phyloP scores from a whole-genome alignment of 2,113 vertebrate species.

The Bubo bubo region DNA sequence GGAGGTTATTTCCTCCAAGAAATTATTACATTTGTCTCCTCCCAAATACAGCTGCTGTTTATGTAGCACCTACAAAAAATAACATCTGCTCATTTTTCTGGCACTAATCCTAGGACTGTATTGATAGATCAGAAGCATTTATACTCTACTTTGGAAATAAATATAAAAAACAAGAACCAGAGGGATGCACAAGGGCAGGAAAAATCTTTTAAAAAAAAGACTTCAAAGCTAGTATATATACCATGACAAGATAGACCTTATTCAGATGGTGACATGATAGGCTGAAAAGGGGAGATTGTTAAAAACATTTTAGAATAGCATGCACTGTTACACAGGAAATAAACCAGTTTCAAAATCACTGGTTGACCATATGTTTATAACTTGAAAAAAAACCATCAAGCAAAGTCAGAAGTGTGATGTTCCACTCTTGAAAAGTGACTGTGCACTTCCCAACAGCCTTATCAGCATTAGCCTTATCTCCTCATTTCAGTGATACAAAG shows the following conservation, averaged over 20 bases:
- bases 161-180: neutral
- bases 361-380: neutral
- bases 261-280: neutral
- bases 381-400: neutral
- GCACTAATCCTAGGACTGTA: neutral
- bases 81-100: conserved; percentile 8
- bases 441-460: conserved; percentile 49
- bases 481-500: neutral
- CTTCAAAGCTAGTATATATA: neutral
- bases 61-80: conserved; percentile 15
- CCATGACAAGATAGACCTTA: neutral
- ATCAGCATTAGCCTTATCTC: conserved; percentile 1
- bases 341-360: conserved; percentile 60
- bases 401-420: conserved; percentile 6
- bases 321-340: conserved; percentile 18
- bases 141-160: neutral
- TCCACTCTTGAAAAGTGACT: conserved; percentile 49
- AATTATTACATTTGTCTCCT: conserved; percentile 48
- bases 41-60: conserved; percentile 61
- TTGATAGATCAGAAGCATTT: neutral
- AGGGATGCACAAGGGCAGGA: neutral
- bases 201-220: neutral
- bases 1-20: conserved; percentile 42
- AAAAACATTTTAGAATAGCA: neutral
- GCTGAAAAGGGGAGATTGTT: neutral